Conservation (phyloP, 2,797 vertebrate species). For the Atherinosoma microstoma region DNA sequence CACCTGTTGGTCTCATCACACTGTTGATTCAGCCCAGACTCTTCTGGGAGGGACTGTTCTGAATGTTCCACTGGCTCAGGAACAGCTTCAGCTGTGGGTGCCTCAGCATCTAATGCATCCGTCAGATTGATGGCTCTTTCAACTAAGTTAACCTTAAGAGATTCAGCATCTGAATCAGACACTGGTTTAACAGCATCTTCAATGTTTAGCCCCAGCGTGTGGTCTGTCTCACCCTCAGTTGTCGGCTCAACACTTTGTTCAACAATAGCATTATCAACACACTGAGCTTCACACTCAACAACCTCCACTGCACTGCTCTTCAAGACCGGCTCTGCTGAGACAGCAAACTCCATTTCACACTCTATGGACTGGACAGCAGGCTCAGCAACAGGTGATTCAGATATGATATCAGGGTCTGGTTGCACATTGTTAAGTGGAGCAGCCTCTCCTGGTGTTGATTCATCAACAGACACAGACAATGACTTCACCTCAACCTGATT, state of each 20-base stretch:
- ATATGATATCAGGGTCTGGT: neutral
- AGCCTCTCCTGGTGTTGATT: slow-evolving; percentile 20
- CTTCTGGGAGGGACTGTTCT: slow-evolving; percentile 14
- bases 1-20: slow-evolving; percentile 31
- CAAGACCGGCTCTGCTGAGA: slow-evolving; percentile 6
- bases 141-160: slow-evolving; percentile 1
- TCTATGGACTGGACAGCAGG: slow-evolving; percentile 9
- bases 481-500: neutral
- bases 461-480: neutral
- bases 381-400: slow-evolving; percentile 3
- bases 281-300: slow-evolving; percentile 18
- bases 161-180: slow-evolving; percentile 16
- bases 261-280: slow-evolving; percentile 1
- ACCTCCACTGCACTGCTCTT: slow-evolving; percentile 12
- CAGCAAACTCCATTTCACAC: neutral
- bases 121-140: slow-evolving; percentile 32
- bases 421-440: neutral
- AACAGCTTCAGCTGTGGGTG: slow-evolving; percentile 1
- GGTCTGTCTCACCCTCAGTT: neutral
- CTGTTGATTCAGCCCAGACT: slow-evolving; percentile 23
- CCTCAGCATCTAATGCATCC: slow-evolving; percentile 36
- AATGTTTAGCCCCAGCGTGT: neutral
- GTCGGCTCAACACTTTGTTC: slow-evolving; percentile 25
- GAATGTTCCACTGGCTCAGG: slow-evolving; percentile 32
- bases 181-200: slow-evolving; percentile 24